Evolutionary conservation across 2,113 vertebrate genomes (phyloP).

Genomic region (Stigmatopora nigra): DNA sequence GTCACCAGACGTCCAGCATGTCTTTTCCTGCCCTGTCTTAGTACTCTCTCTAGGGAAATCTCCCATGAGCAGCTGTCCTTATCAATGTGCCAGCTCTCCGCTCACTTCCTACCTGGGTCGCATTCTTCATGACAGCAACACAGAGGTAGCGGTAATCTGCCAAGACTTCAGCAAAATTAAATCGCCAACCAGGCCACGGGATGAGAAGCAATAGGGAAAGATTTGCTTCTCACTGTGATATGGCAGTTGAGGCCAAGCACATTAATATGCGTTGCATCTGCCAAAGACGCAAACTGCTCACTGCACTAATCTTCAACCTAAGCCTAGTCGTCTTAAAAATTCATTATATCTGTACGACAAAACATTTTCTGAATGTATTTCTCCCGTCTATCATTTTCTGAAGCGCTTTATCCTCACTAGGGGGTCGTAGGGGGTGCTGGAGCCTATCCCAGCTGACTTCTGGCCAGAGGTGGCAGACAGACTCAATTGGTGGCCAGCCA

Average conservation of each 20-base stretch:
- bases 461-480: no score
- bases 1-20: constrained; percentile 64
- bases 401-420: no score
- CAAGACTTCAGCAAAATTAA: constrained; percentile 73
- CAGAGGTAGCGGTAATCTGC: constrained; percentile 61
- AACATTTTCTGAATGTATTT: not conserved
- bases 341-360: constrained; percentile 6
- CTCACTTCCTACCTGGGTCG: constrained; percentile 51
- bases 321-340: constrained; percentile 9
- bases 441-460: no score
- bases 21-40: constrained; percentile 47
- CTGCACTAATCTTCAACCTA: constrained; percentile 13
- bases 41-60: constrained; percentile 74
- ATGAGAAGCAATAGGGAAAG: constrained; percentile 51
- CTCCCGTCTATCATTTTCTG: no score
- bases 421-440: no score
- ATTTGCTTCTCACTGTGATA: constrained; percentile 64
- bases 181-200: constrained; percentile 47
- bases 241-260: constrained; percentile 38
- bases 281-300: constrained; percentile 22
- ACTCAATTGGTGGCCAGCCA: no score
- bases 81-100: constrained; percentile 66
- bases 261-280: constrained; percentile 50
- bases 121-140: constrained; percentile 67
- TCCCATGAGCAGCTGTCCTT: constrained; percentile 69